These are phyloP conservation scores for Drymonia ruficornis DNA, from an alignment of 2,888 invertebrate species.

Conservation along the genomic window DNA sequence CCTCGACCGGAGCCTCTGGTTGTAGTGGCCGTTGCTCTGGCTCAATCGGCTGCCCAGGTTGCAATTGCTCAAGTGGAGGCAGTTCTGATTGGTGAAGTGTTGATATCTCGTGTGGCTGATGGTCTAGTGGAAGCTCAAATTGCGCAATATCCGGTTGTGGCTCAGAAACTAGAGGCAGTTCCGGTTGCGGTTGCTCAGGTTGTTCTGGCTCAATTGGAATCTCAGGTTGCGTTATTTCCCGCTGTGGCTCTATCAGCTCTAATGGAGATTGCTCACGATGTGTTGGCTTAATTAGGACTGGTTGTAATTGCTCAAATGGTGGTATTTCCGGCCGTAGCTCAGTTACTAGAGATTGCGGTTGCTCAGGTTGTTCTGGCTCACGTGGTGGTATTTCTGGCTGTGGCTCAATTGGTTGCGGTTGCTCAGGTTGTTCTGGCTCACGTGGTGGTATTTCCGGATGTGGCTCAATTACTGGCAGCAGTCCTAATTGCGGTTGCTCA, in stretches of 20 bases:
- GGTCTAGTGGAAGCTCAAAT: neutral
- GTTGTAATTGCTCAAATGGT: neutral
- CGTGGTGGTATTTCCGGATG: too few species aligned
- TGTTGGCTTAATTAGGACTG: neutral
- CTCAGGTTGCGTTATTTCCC: too few species aligned
- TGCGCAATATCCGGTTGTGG: neutral
- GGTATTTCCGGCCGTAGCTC: neutral
- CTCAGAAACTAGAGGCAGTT: neutral
- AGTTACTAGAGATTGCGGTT: neutral
- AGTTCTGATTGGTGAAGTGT: too few species aligned
- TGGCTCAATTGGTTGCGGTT: neutral
- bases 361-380: neutral
- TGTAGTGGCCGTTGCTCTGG: too few species aligned
- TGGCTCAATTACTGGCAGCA: neutral
- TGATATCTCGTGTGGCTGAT: neutral
- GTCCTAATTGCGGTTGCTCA: neutral
- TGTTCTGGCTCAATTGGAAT: neutral
- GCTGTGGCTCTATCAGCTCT: neutral
- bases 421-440: neutral
- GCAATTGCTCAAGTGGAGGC: too few species aligned
- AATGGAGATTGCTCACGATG: neutral
- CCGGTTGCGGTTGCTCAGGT: neutral
- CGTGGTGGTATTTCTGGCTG: neutral
- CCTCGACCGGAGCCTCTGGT: too few species aligned
- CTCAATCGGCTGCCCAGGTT: too few species aligned